Evolutionary conservation across 2,888 invertebrate genomes (phyloP), one percentile per base, ranked within the genome.

Genomic region (Harpalus rubripes): DNA sequence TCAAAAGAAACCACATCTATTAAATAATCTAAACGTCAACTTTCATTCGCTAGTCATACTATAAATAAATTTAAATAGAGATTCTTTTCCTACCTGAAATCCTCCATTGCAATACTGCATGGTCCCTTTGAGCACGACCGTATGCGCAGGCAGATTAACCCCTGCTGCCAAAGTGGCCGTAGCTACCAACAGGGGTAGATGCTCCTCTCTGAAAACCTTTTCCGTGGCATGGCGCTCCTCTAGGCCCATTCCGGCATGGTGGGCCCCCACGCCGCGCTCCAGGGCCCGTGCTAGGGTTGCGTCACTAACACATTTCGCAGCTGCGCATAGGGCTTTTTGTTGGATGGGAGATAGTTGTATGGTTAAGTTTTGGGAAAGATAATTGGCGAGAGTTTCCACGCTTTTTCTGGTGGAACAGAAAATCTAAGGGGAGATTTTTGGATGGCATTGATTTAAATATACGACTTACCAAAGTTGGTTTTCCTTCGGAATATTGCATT

Each of bases 101-200:
- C 86, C 87, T 0, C 95, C 94, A 85, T 93, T 93, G 26, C 93
- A 92, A 89, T 95, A 96, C 87, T 94, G 94, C 88, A 94, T 94
- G 0, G 97, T 97, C 26, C 95, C 95, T 90, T 96, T 96, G 59
- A 97, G 92, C 18, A 97, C 94, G 3, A 97, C 96, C 65, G 97
- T 92, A 91, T 96, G 96, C 1, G 96, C 96, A 7, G 96, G 96
- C 61, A 97, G 91, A 91, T 97, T 97, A 0, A 97, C 96, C 5
- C 96, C 96, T 95, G 96, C 96, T 1, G 96, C 96, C 86, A 95
- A 90, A 0, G 95, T 95, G 68, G 94, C 95, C 6, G 95, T 95
- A 0, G 95, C 94, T 8, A 95, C 92, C 39, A 97, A 92, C 86
- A 96, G 93, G 0, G 95, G 95, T 44, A 97, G 91, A 61, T 93